Evolutionary conservation across 2,888 invertebrate species (phyloP), one percentile per base, ranked within the genome.

Genomic region (Noctua comes): DNA sequence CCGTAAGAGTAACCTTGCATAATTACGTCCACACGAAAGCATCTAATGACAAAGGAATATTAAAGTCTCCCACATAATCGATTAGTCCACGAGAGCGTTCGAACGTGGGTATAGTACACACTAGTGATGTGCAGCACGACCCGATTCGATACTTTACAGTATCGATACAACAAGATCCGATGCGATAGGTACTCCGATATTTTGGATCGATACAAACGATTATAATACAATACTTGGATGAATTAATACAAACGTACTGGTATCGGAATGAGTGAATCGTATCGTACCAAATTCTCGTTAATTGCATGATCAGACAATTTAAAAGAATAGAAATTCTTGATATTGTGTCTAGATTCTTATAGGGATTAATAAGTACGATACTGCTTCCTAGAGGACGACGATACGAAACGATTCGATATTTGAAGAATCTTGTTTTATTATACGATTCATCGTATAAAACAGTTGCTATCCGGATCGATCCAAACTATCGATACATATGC

Each of bases 31-130:
- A 73, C 59, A 62, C 48, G 70, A 81, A 85, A 81, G 85, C 77
- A 21, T 77, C 43, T 36, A 64, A 10, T 71, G 51, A 76, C 73
- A 71, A 70, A 77, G 54, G 84, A 84, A 86, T 68, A 73, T 84
- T 80, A 79, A 83, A 76, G 64, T 86, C 68, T 79, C 87, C 84
- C 78, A 79, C 85, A 76, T 65, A 73, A 80, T 84, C 87, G 80
- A 85, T 80, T 79, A 84, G 64, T 62, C 31, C 21, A 18, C 59
- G 62, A 79, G 73, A 70, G 64, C 46, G 62, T 51, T 51, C 72
- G 31, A 40, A 43, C 71, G 87, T 76, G 84, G 73, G 79, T 73
- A 74, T 64, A 77, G 70, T 57, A 51, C 57, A 74, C 64, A 80
- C 57, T 65, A 48, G 68, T 43, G 66, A 43, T 43, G 66, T 0